phyloP scores from a whole-genome alignment of 2,888 invertebrate species.

The Tortricodes alternella region DNA sequence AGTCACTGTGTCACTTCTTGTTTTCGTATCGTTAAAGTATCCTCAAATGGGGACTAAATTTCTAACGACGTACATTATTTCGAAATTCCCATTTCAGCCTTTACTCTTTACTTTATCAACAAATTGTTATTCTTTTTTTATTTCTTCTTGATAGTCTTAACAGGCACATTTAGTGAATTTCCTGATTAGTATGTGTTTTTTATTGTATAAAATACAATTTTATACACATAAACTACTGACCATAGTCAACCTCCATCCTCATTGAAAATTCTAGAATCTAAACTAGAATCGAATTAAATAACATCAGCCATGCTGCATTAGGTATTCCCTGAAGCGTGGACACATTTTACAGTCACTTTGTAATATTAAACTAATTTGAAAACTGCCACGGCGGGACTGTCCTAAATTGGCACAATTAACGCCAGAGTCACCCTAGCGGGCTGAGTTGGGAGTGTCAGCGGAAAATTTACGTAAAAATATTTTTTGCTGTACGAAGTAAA shows the following conservation, averaged over 20 bases:
- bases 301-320: conserved; percentile 21
- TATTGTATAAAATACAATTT: background rate
- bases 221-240: background rate
- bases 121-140: too few relatives aligned
- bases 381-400: conserved; percentile 23
- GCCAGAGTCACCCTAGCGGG: conserved; percentile 20
- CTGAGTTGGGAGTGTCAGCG: background rate
- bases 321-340: conserved; percentile 28
- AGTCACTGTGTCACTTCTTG: too few relatives aligned
- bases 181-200: too few relatives aligned
- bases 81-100: too few relatives aligned
- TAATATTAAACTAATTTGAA: conserved; percentile 31
- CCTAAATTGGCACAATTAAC: conserved; percentile 28
- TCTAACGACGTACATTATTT: too few relatives aligned
- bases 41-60: too few relatives aligned
- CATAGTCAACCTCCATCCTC: background rate
- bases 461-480: background rate
- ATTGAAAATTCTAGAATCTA: conserved; percentile 9
- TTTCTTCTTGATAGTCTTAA: too few relatives aligned
- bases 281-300: conserved; percentile 22
- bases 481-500: too few relatives aligned
- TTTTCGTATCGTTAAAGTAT: too few relatives aligned
- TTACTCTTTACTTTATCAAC: too few relatives aligned
- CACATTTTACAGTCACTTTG: conserved; percentile 31
- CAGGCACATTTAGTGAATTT: too few relatives aligned